Conservation (phyloP, 1,140 invertebrate genomes). For the Sweltsa coloradensis region DNA sequence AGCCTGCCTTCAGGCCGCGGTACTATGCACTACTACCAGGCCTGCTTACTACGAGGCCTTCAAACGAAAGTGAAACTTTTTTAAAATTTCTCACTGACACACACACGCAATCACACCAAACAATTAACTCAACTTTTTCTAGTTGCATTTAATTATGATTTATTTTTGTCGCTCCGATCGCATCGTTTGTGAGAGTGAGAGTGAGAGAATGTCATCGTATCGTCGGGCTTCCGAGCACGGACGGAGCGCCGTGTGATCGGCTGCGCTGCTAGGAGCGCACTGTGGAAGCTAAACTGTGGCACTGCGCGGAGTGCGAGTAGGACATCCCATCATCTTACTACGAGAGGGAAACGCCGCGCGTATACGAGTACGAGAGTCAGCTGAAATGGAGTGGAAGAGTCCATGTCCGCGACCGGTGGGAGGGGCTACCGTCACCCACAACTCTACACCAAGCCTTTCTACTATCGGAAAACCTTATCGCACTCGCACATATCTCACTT, state of each 20-base stretch:
- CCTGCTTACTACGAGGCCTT: conserved; percentile 23
- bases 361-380: conserved; percentile 31
- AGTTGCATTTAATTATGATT: not conserved
- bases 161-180: conserved; percentile 22
- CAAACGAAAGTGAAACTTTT: not conserved
- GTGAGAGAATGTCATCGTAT: not conserved
- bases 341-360: conserved; percentile 14
- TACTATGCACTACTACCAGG: conserved; percentile 14
- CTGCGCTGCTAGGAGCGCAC: conserved; percentile 33
- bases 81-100: not conserved
- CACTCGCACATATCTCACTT: conserved; percentile 4
- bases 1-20: conserved; percentile 18
- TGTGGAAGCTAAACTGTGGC: conserved; percentile 36
- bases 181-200: conserved; percentile 27
- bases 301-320: conserved; percentile 37
- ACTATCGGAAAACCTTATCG: not conserved
- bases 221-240: not conserved
- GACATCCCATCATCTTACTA: conserved; percentile 16
- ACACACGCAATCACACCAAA: not conserved
- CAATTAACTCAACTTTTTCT: not conserved
- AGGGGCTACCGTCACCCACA: conserved; percentile 20
- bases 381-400: conserved; percentile 36
- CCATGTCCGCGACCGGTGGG: conserved; percentile 32
- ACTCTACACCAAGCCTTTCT: conserved; percentile 4
- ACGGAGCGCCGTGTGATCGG: conserved; percentile 25